phyloP scores from a whole-genome alignment of 1,140 invertebrate genomes.

The Pseudomyrmex pallidus region DNA sequence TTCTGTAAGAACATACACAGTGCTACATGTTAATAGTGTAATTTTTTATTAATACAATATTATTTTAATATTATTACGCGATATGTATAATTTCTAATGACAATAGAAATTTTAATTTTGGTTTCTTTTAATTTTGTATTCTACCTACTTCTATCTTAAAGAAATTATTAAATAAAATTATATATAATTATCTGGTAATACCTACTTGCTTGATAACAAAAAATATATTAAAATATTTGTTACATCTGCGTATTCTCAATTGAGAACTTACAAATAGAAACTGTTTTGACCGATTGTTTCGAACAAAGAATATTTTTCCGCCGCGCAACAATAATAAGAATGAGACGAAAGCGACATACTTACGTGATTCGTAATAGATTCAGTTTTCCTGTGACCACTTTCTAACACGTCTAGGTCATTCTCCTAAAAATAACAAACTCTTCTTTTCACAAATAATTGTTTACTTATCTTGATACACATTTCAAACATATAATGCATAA shows the following conservation, averaged over 20 bases:
- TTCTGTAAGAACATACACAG: conserved; percentile 6
- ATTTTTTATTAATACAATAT: not conserved
- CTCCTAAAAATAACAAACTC: conserved; percentile 14
- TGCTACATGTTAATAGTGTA: not conserved
- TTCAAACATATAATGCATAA: conserved; percentile 6
- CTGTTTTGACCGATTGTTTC: not conserved
- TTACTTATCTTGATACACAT: not conserved
- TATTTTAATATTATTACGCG: not conserved
- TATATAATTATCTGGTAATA: not conserved
- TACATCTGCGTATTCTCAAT: not conserved
- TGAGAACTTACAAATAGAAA: not conserved
- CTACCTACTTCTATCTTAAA: not conserved
- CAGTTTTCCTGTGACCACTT: conserved; percentile 1
- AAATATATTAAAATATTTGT: not conserved
- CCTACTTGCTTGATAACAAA: not conserved
- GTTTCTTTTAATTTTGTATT: not conserved
- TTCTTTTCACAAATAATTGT: not conserved
- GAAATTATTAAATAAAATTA: not conserved
- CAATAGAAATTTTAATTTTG: not conserved
- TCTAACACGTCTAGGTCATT: conserved; percentile 57
- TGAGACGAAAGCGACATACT: not conserved
- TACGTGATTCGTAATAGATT: conserved; percentile 31
- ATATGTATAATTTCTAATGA: not conserved
- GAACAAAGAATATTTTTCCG: conserved; percentile 4
- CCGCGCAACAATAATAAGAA: not conserved